Conservation (phyloP, 2,797 vertebrate genomes). For the Iguana delicatissima region DNA sequence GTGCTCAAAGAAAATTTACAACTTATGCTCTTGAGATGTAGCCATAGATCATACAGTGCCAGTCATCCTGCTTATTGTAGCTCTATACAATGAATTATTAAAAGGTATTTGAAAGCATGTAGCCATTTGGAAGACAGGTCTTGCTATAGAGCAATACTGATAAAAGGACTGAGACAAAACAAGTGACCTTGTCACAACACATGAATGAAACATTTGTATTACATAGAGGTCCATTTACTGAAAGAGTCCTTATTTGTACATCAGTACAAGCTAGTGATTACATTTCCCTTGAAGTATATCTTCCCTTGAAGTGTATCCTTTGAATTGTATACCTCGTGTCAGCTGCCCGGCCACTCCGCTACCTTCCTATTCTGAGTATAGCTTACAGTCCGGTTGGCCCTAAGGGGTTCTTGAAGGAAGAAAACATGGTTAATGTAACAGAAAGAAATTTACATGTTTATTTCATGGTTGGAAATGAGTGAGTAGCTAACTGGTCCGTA, state of each 20-base stretch:
- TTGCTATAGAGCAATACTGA: slow-evolving; percentile 54
- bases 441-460: not conserved
- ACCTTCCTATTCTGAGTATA: not conserved
- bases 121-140: slow-evolving; percentile 53
- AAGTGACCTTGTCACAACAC: slow-evolving; percentile 55
- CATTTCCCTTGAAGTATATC: slow-evolving; percentile 22
- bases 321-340: not conserved
- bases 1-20: slow-evolving; percentile 67
- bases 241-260: slow-evolving; percentile 46
- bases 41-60: slow-evolving; percentile 50
- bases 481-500: not conserved
- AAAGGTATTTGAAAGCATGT: slow-evolving; percentile 56
- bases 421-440: not conserved
- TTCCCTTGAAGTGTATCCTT: slow-evolving; percentile 7
- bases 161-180: slow-evolving; percentile 66
- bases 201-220: slow-evolving; percentile 32
- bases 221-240: slow-evolving; percentile 47
- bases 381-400: not conserved
- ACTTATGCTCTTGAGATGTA: slow-evolving; percentile 63
- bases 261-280: slow-evolving; percentile 34
- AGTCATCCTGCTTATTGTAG: slow-evolving; percentile 65
- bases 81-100: slow-evolving; percentile 71
- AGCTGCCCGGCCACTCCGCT: not conserved
- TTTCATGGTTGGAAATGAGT: not conserved
- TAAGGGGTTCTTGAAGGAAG: not conserved